These are phyloP conservation scores for Drosophila cracens DNA, from an alignment of 2,888 invertebrate genomes.

Conservation along the genomic window DNA sequence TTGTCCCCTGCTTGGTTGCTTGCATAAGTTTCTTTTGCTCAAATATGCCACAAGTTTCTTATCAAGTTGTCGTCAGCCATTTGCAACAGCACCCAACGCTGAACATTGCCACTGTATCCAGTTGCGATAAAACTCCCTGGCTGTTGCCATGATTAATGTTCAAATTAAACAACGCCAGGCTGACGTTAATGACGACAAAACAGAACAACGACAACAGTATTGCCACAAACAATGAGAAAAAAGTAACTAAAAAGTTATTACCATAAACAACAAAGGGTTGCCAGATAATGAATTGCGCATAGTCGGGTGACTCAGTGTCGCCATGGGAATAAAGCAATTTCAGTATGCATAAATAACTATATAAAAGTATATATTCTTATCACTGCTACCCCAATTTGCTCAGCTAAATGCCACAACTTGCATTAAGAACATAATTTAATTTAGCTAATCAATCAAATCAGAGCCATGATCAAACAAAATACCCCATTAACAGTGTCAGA, in stretches of 20 bases:
- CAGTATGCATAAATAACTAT: slow-evolving; percentile 4
- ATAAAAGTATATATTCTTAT: slow-evolving; percentile 2
- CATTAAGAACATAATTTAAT: slow-evolving; percentile 4
- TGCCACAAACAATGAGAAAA: slow-evolving; percentile 11
- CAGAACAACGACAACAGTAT: slow-evolving; percentile 52
- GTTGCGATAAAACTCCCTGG: slow-evolving; percentile 36
- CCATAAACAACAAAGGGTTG: slow-evolving; percentile 45
- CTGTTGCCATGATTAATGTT: slow-evolving; percentile 71
- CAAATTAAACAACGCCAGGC: slow-evolving; percentile 74
- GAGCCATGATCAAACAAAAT: slow-evolving; percentile 13
- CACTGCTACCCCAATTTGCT: neutral
- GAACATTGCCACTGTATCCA: slow-evolving; percentile 39
- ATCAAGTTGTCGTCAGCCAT: slow-evolving; percentile 52
- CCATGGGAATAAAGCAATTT: neutral
- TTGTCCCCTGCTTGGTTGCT: neutral
- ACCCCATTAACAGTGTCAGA: slow-evolving; percentile 16
- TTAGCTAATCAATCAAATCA: slow-evolving; percentile 35
- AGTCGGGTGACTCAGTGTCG: slow-evolving; percentile 5
- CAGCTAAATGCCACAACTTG: slow-evolving; percentile 9
- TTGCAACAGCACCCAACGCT: slow-evolving; percentile 15
- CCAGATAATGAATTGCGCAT: slow-evolving; percentile 39
- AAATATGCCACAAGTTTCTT: slow-evolving; percentile 53
- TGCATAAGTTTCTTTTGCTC: slow-evolving; percentile 4
- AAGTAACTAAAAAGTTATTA: slow-evolving; percentile 30
- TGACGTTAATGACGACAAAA: slow-evolving; percentile 77